Evolutionary conservation across 2,888 invertebrate species (phyloP), one percentile per base, ranked within the genome.

Genomic region (Zygothrica quintamaculata): DNA sequence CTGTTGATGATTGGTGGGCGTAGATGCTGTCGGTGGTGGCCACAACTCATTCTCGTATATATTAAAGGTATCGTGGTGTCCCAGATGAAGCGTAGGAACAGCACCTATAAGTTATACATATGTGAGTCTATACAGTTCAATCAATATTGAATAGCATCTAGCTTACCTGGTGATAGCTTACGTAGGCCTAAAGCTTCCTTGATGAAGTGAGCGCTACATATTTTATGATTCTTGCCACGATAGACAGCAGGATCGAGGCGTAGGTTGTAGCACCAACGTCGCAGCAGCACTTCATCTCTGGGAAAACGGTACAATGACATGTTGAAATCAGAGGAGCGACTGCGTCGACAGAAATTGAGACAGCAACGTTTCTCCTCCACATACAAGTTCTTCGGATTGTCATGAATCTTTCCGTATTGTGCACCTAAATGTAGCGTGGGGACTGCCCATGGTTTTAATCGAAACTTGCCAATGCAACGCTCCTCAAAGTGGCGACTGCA

Each of bases 161-260:
- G 5, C 58, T 59, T 58, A 88, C 88, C 89, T 11, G 89, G 87
- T 3, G 88, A 88, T 1, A 89, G 69, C 57, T 89, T 89, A 2
- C 89, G 74, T 3, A 89, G 56, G 8, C 89, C 89, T 47, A 89
- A 46, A 0, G 89, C 89, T 53, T 89, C 89, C 46, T 88, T 89
- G n/a, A 89, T 88, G n/a, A 89, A 89, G 57, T 89, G 89, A 0
- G 86, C 85, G 29, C 90, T 89, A 57, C 89, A 89, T 61, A 89
- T 89, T 74, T 89, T 89, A 44, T 89, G 90, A 69, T 89, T 89
- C 65, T 89, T 89, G 8, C 89, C 89, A 8, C 89, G 82, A 72
- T 89, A 89, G 9, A 88, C 80, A 1, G 75, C 68, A 0, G 88
- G 89, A 71, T 89, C 90, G 2, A 89, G 72, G 3, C 89, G 81